A percentile compares a stretch with the other conserved stretches of the same genome.
phyloP scores from a whole-genome alignment of 2,113 vertebrate species.

The Ciconia boyciana region DNA sequence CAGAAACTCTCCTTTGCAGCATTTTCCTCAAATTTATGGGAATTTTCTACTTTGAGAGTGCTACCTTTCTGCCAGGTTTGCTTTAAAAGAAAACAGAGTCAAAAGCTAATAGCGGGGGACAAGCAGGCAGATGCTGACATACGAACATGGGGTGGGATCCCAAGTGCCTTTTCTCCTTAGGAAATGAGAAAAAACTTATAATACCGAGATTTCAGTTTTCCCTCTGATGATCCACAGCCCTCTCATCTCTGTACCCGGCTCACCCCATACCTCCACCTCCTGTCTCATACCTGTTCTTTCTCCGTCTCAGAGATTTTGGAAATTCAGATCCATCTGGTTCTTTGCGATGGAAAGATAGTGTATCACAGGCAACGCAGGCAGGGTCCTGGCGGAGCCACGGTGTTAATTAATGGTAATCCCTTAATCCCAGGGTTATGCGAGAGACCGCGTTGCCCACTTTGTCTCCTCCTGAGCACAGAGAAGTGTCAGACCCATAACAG shows the following conservation, averaged over 20 bases:
- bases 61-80: neutral
- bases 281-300: neutral
- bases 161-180: neutral
- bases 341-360: conserved; percentile 70
- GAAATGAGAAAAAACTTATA: neutral
- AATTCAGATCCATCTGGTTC: neutral
- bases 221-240: neutral
- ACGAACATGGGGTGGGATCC: accelerated
- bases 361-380: conserved; percentile 85
- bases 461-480: neutral
- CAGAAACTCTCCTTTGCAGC: neutral
- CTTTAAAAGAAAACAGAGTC: neutral
- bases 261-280: neutral
- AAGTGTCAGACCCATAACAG: neutral
- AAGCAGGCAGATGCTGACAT: neutral
- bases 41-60: neutral
- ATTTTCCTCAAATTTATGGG: neutral
- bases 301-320: neutral
- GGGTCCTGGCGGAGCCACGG: conserved; percentile 73
- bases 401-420: conserved; percentile 92
- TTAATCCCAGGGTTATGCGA: conserved; percentile 81
- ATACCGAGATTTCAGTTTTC: neutral
- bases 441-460: conserved; percentile 49
- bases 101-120: neutral
- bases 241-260: accelerated